phyloP scores from a whole-genome alignment of 1,140 invertebrate species.

The Glomeris maerens region DNA sequence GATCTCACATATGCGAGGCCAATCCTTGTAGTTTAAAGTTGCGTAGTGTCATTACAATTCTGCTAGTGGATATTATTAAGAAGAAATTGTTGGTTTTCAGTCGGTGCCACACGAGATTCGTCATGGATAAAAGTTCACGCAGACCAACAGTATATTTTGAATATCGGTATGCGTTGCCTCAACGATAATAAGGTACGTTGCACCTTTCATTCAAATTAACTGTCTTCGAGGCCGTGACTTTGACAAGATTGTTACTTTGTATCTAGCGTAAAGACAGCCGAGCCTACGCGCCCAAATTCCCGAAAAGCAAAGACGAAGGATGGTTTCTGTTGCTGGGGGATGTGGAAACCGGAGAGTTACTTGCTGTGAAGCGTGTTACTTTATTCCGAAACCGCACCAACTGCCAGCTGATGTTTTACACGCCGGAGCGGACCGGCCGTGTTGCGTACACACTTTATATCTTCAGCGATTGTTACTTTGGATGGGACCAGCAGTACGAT shows the following conservation, averaged over 20 bases:
- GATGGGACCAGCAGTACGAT: conserved; percentile 85
- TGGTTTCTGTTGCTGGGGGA: conserved; percentile 84
- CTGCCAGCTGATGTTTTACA: conserved; percentile 47
- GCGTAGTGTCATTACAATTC: too few species aligned
- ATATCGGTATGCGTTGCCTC: conserved; percentile 32
- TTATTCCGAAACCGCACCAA: conserved; percentile 31
- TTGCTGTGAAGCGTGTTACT: conserved; percentile 65
- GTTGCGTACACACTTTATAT: conserved; percentile 67
- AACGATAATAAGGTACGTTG: conserved; percentile 18
- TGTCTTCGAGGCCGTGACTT: not conserved
- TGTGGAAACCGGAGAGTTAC: conserved; percentile 51
- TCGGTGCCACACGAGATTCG: too few species aligned
- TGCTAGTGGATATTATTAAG: too few species aligned
- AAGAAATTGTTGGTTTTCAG: too few species aligned
- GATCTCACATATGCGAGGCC: too few species aligned
- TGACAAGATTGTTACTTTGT: not conserved
- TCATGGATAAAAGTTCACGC: conserved; percentile 46
- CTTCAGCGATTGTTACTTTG: conserved; percentile 86
- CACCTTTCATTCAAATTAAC: not conserved
- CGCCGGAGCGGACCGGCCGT: conserved; percentile 45
- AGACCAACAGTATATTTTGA: conserved; percentile 55
- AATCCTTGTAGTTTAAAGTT: too few species aligned
- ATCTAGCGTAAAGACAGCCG: conserved; percentile 20
- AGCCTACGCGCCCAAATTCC: conserved; percentile 67
- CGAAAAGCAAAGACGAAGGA: conserved; percentile 85